Percentiles rank a stretch among this genome's conserved stretches.
Evolutionary conservation across 64 coral and sea anemone genomes (phyloP).

Genomic region (Orbicella faveolata): DNA sequence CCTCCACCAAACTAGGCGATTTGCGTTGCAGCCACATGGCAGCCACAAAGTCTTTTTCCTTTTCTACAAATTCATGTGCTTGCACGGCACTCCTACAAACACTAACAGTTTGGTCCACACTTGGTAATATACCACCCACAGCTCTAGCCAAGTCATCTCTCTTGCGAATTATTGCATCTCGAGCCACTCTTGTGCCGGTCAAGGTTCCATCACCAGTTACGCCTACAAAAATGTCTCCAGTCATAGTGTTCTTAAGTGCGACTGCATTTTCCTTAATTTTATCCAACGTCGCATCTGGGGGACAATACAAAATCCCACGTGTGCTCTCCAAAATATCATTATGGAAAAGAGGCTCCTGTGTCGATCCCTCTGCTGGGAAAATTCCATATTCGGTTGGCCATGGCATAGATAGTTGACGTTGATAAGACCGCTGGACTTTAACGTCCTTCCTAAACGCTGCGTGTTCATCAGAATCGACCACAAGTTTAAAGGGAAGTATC

Average conservation of each 20-base stretch:
- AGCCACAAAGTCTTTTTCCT: constrained; percentile 57
- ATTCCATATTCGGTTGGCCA: constrained; percentile 55
- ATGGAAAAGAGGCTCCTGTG: constrained; percentile 51
- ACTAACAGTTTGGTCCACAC: constrained; percentile 14
- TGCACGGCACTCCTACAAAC: constrained; percentile 41
- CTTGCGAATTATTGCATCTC: constrained; percentile 17
- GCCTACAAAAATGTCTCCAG: constrained; percentile 76
- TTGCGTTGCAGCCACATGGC: constrained; percentile 48
- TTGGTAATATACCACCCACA: constrained; percentile 60
- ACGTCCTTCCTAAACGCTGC: constrained; percentile 64
- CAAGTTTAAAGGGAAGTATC: constrained; percentile 53
- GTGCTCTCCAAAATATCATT: constrained; percentile 47
- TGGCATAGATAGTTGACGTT: constrained; percentile 59
- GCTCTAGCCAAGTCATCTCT: constrained; percentile 57
- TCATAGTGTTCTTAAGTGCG: constrained; percentile 64
- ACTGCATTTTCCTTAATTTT: constrained; percentile 54
- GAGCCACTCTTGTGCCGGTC: constrained; percentile 15
- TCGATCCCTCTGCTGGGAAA: constrained; percentile 58
- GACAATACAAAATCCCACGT: constrained; percentile 52
- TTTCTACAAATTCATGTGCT: constrained; percentile 37
- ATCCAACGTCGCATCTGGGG: background rate
- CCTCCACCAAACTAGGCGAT: background rate
- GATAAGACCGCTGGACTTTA: constrained; percentile 29
- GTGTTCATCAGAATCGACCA: constrained; percentile 60
- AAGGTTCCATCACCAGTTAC: constrained; percentile 38